These are phyloP conservation scores for Gobio gobio DNA, from an alignment of 2,113 vertebrate genomes.

Conservation along the genomic window DNA sequence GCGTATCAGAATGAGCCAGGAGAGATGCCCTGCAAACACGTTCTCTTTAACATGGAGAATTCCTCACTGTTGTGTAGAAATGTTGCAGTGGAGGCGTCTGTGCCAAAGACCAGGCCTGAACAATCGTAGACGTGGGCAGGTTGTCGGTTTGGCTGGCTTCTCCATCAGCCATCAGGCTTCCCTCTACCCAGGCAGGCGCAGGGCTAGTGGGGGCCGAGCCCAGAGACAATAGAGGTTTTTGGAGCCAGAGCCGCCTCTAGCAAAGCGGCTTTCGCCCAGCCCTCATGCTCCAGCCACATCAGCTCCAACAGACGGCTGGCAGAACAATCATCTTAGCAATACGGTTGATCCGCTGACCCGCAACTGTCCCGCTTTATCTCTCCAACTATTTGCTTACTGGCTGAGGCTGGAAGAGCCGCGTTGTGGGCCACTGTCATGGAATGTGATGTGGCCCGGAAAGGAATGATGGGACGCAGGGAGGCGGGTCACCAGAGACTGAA, in stretches of 20 bases:
- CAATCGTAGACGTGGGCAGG: conserved; percentile 31
- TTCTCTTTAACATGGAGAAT: conserved; percentile 74
- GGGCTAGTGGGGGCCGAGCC: conserved; percentile 65
- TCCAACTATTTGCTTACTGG: conserved; percentile 64
- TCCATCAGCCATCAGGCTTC: conserved; percentile 37
- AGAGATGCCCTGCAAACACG: conserved; percentile 73
- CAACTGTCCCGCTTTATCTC: conserved; percentile 70
- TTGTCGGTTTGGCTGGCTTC: conserved; percentile 42
- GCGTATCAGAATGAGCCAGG: conserved; percentile 64
- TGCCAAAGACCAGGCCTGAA: conserved; percentile 37
- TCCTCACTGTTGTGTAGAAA: conserved; percentile 75
- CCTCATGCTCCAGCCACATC: conserved; percentile 71
- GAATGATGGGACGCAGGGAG: conserved; percentile 18
- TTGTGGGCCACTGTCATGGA: conserved; percentile 61
- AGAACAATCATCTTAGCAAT: conserved; percentile 79
- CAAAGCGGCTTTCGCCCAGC: conserved; percentile 59
- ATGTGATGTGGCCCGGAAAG: conserved; percentile 58
- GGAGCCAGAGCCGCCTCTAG: conserved; percentile 78
- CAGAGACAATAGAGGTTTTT: conserved; percentile 74
- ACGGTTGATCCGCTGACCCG: conserved; percentile 76
- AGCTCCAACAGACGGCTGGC: conserved; percentile 79
- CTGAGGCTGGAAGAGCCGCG: conserved; percentile 50
- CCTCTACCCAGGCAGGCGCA: conserved; percentile 47
- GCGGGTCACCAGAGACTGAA: conserved; percentile 19
- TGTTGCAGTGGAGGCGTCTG: conserved; percentile 66